Evolutionary conservation across 2,797 vertebrate species (phyloP), one percentile per base, ranked within the genome.

Genomic region (Diplodus puntazzo): DNA sequence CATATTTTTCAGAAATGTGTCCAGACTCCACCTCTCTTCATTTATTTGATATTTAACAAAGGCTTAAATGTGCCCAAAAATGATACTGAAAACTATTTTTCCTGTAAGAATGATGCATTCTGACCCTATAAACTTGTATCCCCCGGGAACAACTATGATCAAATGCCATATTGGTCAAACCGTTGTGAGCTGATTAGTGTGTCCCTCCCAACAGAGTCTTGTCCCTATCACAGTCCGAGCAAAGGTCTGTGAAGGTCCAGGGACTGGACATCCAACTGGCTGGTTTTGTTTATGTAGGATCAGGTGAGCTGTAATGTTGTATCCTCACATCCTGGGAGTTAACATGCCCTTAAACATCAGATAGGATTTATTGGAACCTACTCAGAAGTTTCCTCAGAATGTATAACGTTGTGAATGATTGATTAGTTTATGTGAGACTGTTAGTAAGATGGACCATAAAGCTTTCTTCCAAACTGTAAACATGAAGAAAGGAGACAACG

Each of bases 161-260:
- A 67, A 68, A 63, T 9, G 2, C 10, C 11, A 50, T n/a, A 39
- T 11, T 64, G 58, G 46, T 67, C 60, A 53, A n/a, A 27, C 59
- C 50, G 49, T 23, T 58, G 27, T 64, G 48, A 34, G 42, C n/a
- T 64, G 42, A 75, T 48, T 54, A 17, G 61, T n/a, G 46, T 64
- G 48, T 39, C 18, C 45, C 23, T 43, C 61, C 53, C 11, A 64
- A 23, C 55, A 21, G 17, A 23, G 55, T 20, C 18, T 27, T 27
- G 50, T 67, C 30, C 69, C n/a, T 27, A 17, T 14, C 72, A 72
- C 5, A 46, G 14, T 27, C 67, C 34, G 82, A 65, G n/a, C 75
- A 84, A 87, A 88, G 87, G 81, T 87, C 75, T 67, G 66, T 4
- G 66, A 27, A 11, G 46, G 53, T 75, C 54, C 71, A 34, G 57